Percentiles rank a stretch among this genome's conserved stretches.
These are phyloP conservation scores for Stichopus horrens DNA, from an alignment of 53 echinoderm and acorn worm genomes.

Conservation along the genomic window DNA sequence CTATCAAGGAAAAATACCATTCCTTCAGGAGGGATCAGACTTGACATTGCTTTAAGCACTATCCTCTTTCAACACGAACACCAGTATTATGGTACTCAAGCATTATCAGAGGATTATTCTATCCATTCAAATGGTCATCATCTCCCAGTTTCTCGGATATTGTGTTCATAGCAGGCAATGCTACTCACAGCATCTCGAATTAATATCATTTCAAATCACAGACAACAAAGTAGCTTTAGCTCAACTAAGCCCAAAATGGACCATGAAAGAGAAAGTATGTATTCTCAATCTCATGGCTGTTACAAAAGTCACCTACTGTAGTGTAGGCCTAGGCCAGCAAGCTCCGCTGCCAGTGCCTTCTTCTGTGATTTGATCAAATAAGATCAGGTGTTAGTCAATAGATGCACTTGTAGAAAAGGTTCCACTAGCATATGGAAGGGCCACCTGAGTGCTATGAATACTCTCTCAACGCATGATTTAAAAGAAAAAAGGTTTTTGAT, in stretches of 20 bases:
- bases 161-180: constrained; percentile 70
- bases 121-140: constrained; percentile 97
- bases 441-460: no score
- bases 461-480: no score
- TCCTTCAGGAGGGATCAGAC: constrained; percentile 5
- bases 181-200: constrained; percentile 99
- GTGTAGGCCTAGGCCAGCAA: background rate
- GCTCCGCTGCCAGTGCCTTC: background rate
- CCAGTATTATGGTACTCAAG: constrained; percentile 5
- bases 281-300: no score
- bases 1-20: no score
- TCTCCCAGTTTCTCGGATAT: constrained; percentile 63
- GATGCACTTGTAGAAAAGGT: background rate
- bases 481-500: no score
- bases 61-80: background rate
- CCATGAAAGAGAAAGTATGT: no score
- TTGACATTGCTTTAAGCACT: background rate
- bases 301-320: no score
- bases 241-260: no score
- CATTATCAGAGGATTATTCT: constrained; percentile 46
- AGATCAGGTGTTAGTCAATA: constrained; percentile 72
- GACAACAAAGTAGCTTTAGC: background rate
- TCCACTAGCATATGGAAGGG: no score
- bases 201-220: constrained; percentile 79
- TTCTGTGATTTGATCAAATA: constrained; percentile 80